Percentiles rank a stretch among this genome's conserved stretches.
Evolutionary conservation across 2,113 vertebrate genomes (phyloP).

Genomic region (Orycteropus afer): DNA sequence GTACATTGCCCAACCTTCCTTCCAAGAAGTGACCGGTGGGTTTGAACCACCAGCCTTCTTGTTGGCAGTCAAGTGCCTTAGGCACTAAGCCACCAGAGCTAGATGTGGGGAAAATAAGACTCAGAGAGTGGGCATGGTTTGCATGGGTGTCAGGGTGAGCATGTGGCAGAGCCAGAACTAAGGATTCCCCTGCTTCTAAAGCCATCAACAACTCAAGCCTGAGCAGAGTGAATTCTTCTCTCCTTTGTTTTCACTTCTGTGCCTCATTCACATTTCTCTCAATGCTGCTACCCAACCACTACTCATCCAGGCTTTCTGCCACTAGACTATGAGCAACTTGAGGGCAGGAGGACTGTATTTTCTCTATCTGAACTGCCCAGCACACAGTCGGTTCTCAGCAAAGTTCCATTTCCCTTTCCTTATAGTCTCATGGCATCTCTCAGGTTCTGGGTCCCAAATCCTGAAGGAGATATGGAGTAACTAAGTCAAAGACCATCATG

Average conservation of each 20-base stretch:
- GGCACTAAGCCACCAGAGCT: too few relatives aligned
- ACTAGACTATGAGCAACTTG: neutral
- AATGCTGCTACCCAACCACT: fast-evolving
- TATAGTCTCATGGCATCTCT: fast-evolving
- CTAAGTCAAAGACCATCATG: neutral
- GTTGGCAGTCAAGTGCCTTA: too few relatives aligned
- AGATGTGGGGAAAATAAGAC: neutral
- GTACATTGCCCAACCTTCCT: too few relatives aligned
- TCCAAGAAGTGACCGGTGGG: too few relatives aligned
- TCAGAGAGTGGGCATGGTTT: neutral
- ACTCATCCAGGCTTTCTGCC: neutral
- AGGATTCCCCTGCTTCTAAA: fast-evolving
- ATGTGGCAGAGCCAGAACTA: fast-evolving
- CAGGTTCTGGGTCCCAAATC: neutral
- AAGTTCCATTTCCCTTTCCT: neutral
- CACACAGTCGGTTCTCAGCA: neutral
- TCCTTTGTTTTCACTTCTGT: neutral
- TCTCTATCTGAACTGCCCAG: neutral
- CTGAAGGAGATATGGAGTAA: fast-evolving
- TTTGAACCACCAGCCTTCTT: too few relatives aligned
- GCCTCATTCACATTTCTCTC: neutral
- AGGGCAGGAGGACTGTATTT: neutral
- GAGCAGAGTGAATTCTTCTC: neutral
- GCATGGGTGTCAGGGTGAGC: neutral
- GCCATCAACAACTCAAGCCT: fast-evolving